Evolutionary conservation across 1,140 invertebrate genomes (phyloP).

Genomic region (Diorhabda elongata): DNA sequence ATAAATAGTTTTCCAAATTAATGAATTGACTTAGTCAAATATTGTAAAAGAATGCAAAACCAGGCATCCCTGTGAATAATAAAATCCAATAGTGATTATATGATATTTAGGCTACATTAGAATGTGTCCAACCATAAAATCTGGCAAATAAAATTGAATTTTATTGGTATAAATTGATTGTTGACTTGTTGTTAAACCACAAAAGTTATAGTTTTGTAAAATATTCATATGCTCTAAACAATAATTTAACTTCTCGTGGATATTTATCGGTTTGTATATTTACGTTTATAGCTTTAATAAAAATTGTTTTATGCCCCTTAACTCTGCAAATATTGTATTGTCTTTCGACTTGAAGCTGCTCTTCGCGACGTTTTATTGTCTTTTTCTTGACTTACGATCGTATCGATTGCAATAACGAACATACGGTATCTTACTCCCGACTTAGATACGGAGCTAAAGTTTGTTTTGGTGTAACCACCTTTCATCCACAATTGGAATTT

Average conservation of each 20-base stretch:
- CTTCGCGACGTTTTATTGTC: constrained; percentile 21
- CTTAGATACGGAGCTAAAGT: not conserved
- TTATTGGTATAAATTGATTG: not conserved
- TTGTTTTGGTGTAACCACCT: not conserved
- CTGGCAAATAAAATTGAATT: not conserved
- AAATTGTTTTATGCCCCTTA: constrained; percentile 29
- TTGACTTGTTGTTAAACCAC: not conserved
- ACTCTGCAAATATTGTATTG: constrained; percentile 23
- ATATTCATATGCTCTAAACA: not conserved
- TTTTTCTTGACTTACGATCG: constrained; percentile 25
- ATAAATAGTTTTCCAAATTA: no score
- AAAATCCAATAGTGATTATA: no score
- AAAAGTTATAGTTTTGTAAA: constrained; percentile 3
- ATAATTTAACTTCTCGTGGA: constrained; percentile 11
- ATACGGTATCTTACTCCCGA: constrained; percentile 26
- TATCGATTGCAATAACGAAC: constrained; percentile 28
- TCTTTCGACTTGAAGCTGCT: constrained; percentile 19
- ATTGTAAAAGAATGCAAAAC: no score
- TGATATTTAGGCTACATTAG: no score
- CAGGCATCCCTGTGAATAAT: no score
- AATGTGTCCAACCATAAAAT: no score
- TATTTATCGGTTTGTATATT: constrained; percentile 30
- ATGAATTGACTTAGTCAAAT: no score
- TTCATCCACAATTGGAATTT: not conserved
- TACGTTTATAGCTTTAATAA: constrained; percentile 29